phyloP scores from a whole-genome alignment of 2,113 vertebrate species.

The Hypocryptadius cinnamomeus region DNA sequence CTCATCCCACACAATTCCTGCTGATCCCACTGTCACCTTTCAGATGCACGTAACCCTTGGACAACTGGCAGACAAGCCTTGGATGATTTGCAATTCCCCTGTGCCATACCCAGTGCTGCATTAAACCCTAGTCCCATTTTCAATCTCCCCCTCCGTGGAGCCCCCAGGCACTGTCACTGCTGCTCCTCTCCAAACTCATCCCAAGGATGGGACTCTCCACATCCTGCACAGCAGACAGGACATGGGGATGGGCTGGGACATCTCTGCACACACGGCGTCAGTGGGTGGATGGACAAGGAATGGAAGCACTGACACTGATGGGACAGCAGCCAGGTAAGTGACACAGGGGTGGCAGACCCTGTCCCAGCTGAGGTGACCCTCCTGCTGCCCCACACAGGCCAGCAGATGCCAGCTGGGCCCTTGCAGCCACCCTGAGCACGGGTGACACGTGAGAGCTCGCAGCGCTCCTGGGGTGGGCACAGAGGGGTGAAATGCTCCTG shows the following conservation, averaged over 20 bases:
- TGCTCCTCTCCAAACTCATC: neutral
- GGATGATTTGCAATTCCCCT: neutral
- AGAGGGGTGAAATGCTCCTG: neutral
- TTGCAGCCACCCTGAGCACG: neutral
- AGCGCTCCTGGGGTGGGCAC: accelerated
- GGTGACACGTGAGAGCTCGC: neutral
- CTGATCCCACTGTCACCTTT: neutral
- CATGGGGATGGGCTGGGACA: accelerated
- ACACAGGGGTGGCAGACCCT: neutral
- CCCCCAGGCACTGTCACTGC: neutral
- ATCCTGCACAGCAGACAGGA: accelerated
- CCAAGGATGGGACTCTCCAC: neutral
- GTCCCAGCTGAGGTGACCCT: neutral
- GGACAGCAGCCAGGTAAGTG: neutral
- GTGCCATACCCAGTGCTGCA: neutral
- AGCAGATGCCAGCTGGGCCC: neutral
- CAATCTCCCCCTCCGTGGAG: neutral
- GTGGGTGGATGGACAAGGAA: neutral
- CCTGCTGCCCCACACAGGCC: neutral
- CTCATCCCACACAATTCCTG: neutral
- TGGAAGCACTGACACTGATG: neutral
- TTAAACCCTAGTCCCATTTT: neutral
- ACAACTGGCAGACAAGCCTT: neutral
- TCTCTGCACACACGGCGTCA: neutral
- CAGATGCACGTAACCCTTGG: accelerated